Conservation (phyloP, 2,113 vertebrate species). For the Cyanocitta stelleri region DNA sequence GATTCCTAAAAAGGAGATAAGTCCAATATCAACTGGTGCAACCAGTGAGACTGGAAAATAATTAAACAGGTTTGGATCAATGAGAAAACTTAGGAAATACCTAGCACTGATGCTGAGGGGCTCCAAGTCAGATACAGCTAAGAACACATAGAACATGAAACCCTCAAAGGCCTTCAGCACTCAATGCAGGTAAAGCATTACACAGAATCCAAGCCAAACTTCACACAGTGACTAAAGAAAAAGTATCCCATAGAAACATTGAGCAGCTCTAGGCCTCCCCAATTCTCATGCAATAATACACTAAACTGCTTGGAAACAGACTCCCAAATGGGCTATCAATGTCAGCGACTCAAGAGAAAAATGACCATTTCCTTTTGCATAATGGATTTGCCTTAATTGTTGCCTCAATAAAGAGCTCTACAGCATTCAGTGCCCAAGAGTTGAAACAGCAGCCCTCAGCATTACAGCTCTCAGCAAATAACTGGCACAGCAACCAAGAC, state of each 20-base stretch:
- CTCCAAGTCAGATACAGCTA: not conserved
- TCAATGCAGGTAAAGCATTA: not conserved
- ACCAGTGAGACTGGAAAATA: not conserved
- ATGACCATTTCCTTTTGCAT: not conserved
- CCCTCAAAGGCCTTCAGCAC: not conserved
- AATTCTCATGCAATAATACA: not conserved
- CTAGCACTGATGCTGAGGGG: not conserved
- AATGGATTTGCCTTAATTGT: not conserved
- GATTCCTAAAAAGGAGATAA: constrained; percentile 74
- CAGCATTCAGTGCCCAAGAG: not conserved
- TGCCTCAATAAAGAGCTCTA: not conserved
- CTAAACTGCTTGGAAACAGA: not conserved
- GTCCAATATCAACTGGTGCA: not conserved
- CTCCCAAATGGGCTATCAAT: not conserved
- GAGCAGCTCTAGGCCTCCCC: not conserved
- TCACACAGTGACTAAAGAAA: not conserved
- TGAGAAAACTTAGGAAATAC: not conserved
- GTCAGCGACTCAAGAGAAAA: not conserved
- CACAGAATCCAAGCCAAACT: not conserved
- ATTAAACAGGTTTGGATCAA: not conserved
- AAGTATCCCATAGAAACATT: fast-evolving
- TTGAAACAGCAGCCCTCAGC: not conserved
- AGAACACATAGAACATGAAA: not conserved
- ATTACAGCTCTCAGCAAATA: not conserved
- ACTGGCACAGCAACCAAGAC: not conserved